Base-by-base conservation (phyloP, 1,140 invertebrate genomes). In the Procambarus virginalis region DNA sequence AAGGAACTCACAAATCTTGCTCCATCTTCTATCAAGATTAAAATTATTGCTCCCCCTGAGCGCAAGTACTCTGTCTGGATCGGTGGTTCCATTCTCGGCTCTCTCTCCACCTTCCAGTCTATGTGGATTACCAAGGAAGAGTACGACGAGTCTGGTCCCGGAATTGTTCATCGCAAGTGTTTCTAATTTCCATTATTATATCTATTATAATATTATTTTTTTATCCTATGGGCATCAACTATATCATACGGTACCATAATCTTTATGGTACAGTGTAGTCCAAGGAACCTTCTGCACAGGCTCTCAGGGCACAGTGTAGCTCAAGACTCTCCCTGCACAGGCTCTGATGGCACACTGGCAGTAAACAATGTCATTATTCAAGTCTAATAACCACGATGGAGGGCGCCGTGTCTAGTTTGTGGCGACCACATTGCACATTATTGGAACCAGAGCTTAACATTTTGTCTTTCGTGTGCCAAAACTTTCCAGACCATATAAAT, bases 1-100 rank as follows among this genome's bases (percentile, higher is more conserved):
- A 97, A 97, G 93, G 97, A 98, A 95, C 97, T 98, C 94, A 97
- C 97, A 91, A 48, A 46, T 48, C 80, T 82, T 2, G 85, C 85
- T 87, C 85, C 85, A 4, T 58, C 85, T 73, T 68, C 77, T 34
- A 79, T 87, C 34, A 87, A 87, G 58, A 87, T 87, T 45, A 89
- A 89, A 70, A 89, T 89, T 20, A 89, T 89, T 64, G 80, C 86
- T 83, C 86, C 86, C 6, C 86, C 86, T 48, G 86, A 89, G 73
- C 79, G 86, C 20, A 89, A 89, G 60, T 89, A 89, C 86, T 89
- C 86, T 64, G 86, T 89, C 70, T 89, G 86, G 86, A 89, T 89
- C 80, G 86, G 86, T 55, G 86, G 86, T 8, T 89, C 86, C 79
- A 89, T 89, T 34, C 55, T 89, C 8, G 86, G 46, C 60, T 89